These are phyloP conservation scores for Caenorhabditis latens DNA, from an alignment of 1,140 invertebrate species.

Conservation along the genomic window DNA sequence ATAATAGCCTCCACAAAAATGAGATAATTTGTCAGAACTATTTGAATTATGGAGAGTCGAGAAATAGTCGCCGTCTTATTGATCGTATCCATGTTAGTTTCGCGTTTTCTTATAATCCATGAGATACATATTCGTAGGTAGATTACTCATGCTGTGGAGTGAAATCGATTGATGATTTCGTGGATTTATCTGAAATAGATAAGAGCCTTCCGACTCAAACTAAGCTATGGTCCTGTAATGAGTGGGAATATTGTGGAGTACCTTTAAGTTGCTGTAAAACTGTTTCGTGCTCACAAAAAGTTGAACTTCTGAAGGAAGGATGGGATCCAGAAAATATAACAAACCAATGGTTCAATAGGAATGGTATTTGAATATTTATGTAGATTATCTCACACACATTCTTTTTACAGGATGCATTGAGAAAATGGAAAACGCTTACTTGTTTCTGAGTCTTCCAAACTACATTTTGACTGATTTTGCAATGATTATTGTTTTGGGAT, in stretches of 20 bases:
- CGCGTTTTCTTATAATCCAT: neutral
- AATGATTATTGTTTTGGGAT: conserved; percentile 27
- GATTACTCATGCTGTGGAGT: conserved; percentile 34
- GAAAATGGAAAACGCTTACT: conserved; percentile 1
- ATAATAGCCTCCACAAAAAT: neutral
- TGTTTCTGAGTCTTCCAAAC: neutral
- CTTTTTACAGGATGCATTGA: neutral
- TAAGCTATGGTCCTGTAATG: conserved; percentile 11
- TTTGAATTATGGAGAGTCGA: neutral
- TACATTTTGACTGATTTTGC: neutral
- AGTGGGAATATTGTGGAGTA: conserved; percentile 30
- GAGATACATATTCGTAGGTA: neutral
- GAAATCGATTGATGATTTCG: conserved; percentile 36
- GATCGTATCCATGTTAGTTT: conserved; percentile 45
- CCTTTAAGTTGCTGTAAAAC: conserved; percentile 36
- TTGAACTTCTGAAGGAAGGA: conserved; percentile 12
- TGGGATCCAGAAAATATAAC: neutral
- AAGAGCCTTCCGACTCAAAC: neutral
- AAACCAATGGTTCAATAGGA: conserved; percentile 18
- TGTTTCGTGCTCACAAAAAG: neutral
- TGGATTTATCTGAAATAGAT: conserved; percentile 30
- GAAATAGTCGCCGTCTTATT: neutral
- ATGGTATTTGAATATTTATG: neutral
- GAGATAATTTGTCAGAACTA: neutral
- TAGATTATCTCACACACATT: neutral